Evolutionary conservation across 2,113 vertebrate species (phyloP).

Genomic region (Eudyptes chrysolophus): DNA sequence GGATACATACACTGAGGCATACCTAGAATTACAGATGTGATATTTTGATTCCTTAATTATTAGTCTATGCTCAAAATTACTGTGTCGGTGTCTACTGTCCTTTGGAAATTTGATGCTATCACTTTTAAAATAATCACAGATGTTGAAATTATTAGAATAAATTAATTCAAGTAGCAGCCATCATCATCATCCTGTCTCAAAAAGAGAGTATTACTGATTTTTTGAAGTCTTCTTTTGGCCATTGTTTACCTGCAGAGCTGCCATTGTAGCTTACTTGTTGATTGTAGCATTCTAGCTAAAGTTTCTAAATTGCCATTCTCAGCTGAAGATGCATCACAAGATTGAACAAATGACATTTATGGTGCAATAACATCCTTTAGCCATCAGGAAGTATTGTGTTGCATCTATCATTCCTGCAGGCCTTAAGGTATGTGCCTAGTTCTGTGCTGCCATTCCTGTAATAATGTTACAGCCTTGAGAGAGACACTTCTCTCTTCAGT

Average conservation of each 20-base stretch:
- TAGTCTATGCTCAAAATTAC: not conserved
- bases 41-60: not conserved
- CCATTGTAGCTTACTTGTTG: not conserved
- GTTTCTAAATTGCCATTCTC: constrained; percentile 37
- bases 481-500: not conserved
- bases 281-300: not conserved
- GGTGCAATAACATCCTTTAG: constrained; percentile 11
- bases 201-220: not conserved
- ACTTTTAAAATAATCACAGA: not conserved
- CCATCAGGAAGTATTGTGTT: constrained; percentile 36
- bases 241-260: not conserved
- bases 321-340: not conserved
- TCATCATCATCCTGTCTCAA: not conserved
- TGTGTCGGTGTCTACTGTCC: not conserved
- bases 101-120: not conserved
- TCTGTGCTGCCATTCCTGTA: not conserved
- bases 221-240: not conserved
- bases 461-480: constrained; percentile 35
- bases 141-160: not conserved
- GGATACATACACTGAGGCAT: not conserved
- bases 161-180: not conserved
- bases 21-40: not conserved
- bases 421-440: not conserved
- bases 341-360: constrained; percentile 55
- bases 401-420: constrained; percentile 21